Evolutionary conservation across 2,888 invertebrate species (phyloP).

Genomic region (Callyntrura sp.): DNA sequence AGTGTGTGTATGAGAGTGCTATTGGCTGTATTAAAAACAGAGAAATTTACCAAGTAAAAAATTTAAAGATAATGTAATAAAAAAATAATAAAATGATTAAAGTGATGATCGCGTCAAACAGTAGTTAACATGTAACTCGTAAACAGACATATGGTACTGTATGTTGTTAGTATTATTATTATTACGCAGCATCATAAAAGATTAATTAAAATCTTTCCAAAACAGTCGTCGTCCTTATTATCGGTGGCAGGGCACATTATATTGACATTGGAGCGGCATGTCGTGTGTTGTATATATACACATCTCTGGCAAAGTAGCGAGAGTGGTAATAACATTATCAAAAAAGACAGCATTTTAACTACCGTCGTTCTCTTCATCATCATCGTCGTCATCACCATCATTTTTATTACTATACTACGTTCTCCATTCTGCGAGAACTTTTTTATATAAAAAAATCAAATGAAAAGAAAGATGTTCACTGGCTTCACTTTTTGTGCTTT

Average conservation of each 20-base stretch:
- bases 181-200: too few species aligned
- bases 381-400: not conserved
- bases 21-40: not conserved
- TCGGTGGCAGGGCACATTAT: not conserved
- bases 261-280: not conserved
- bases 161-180: too few species aligned
- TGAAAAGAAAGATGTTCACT: not conserved
- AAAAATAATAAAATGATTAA: slow-evolving; percentile 23
- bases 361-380: not conserved
- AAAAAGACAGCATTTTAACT: slow-evolving; percentile 33
- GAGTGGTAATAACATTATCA: not conserved
- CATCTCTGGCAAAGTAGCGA: not conserved
- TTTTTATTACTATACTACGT: slow-evolving; percentile 36
- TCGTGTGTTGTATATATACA: not conserved
- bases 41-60: not conserved
- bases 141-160: slow-evolving; percentile 23
- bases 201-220: slow-evolving; percentile 32
- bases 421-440: slow-evolving; percentile 3
- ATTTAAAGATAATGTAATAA: slow-evolving; percentile 13
- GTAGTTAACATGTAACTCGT: slow-evolving; percentile 36
- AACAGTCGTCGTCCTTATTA: not conserved
- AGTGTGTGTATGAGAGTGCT: too few species aligned
- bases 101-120: slow-evolving; percentile 34
- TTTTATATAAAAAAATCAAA: not conserved
- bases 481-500: slow-evolving; percentile 29